These are phyloP conservation scores for Drosophila seguyi DNA, from an alignment of 1,140 invertebrate genomes.

Conservation along the genomic window DNA sequence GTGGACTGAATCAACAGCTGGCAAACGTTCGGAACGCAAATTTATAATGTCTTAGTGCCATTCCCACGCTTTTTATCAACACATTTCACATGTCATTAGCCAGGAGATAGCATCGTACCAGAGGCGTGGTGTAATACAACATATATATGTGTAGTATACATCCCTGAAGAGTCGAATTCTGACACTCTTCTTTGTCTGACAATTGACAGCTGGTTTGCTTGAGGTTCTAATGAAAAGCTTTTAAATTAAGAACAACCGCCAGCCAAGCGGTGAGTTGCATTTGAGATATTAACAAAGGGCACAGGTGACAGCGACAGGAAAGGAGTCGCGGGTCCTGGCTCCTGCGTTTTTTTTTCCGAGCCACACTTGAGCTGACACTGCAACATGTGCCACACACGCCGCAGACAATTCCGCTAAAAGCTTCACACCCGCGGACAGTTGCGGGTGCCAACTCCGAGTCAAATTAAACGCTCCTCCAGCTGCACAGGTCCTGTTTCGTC, in stretches of 20 bases:
- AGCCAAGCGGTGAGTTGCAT: constrained; percentile 53
- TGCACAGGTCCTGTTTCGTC: constrained; percentile 2
- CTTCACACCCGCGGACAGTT: constrained; percentile 62
- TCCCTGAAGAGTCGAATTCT: constrained; percentile 2
- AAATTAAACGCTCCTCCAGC: constrained; percentile 67
- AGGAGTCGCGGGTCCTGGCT: neutral
- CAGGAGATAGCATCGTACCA: constrained; percentile 14
- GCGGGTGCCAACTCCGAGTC: constrained; percentile 46
- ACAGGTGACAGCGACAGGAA: constrained; percentile 55
- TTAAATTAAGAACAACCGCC: constrained; percentile 50
- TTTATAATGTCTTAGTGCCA: constrained; percentile 52
- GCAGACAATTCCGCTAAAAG: constrained; percentile 79
- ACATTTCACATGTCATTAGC: constrained; percentile 80
- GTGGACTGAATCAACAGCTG: constrained; percentile 75
- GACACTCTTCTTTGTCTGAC: constrained; percentile 10
- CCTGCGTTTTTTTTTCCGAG: constrained; percentile 11
- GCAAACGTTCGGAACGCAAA: constrained; percentile 69
- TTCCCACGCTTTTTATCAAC: constrained; percentile 79
- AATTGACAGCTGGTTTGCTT: constrained; percentile 27
- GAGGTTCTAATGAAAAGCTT: constrained; percentile 54
- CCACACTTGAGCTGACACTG: constrained; percentile 74
- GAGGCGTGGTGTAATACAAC: neutral
- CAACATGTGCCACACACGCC: constrained; percentile 71
- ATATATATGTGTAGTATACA: neutral
- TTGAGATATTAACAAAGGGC: constrained; percentile 77